phyloP scores from a whole-genome alignment of 2,113 vertebrate genomes.

The Andinoacara biseriatus region DNA sequence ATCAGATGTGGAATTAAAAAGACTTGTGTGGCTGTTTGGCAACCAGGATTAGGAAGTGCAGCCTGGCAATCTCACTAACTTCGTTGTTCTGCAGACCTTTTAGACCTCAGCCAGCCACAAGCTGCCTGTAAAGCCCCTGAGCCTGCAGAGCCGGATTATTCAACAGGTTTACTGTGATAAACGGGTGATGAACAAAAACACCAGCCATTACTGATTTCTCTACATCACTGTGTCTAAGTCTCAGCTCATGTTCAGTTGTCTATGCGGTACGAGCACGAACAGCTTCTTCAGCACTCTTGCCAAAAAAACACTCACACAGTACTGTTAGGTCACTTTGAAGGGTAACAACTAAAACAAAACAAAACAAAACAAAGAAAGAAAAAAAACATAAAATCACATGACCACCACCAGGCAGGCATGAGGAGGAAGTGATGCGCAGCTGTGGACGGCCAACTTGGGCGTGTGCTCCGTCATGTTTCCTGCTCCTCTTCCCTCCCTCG shows the following conservation, averaged over 20 bases:
- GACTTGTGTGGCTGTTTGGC: constrained; percentile 14
- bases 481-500: constrained; percentile 46
- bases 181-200: neutral
- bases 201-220: neutral
- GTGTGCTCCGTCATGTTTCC: constrained; percentile 62
- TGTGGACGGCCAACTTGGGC: constrained; percentile 33
- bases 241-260: neutral
- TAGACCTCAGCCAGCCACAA: neutral
- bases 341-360: neutral
- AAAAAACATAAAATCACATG: constrained; percentile 5
- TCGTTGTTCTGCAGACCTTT: constrained; percentile 30
- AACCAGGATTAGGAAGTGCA: constrained; percentile 27
- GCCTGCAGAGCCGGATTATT: constrained; percentile 17
- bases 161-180: constrained; percentile 10
- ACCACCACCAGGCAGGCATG: constrained; percentile 3
- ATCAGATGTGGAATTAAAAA: neutral
- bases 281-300: neutral
- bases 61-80: constrained; percentile 16
- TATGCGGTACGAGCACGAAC: neutral
- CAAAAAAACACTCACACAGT: constrained; percentile 8
- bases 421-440: constrained; percentile 67
- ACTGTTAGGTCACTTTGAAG: neutral
- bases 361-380: neutral
- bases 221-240: neutral
- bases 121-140: constrained; percentile 14